Conservation (phyloP, 2,888 invertebrate species). For the Anorthoa munda region DNA sequence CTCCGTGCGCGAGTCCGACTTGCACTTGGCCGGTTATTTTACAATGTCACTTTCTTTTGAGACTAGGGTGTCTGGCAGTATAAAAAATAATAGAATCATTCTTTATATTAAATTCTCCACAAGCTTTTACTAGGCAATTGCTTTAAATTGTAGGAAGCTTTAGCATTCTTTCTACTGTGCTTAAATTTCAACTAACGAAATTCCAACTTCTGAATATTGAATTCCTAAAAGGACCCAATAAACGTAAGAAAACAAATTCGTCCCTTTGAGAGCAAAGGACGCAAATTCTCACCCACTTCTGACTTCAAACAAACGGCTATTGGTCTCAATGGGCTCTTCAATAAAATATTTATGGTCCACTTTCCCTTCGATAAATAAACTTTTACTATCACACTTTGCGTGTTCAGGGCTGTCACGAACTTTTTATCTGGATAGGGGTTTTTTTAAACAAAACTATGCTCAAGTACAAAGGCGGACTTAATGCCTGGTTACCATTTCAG, state of each 20-base stretch:
- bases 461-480: too few relatives aligned
- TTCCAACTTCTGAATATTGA: constrained; percentile 9
- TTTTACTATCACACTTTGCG: constrained; percentile 37
- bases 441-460: too few relatives aligned
- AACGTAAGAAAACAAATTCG: constrained; percentile 19
- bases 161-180: neutral
- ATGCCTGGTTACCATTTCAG: too few relatives aligned
- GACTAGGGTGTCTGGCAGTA: neutral
- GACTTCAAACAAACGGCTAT: constrained; percentile 38
- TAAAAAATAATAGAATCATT: neutral
- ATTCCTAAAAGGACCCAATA: constrained; percentile 20
- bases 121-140: neutral
- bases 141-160: neutral
- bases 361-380: constrained; percentile 62
- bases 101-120: constrained; percentile 10
- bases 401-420: constrained; percentile 27
- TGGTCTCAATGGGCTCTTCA: constrained; percentile 53
- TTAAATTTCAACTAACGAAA: constrained; percentile 2
- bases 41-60: too few relatives aligned
- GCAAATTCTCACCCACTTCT: constrained; percentile 23
- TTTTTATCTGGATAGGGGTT: constrained; percentile 2
- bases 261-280: constrained; percentile 27
- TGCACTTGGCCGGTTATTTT: too few relatives aligned
- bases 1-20: too few relatives aligned
- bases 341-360: constrained; percentile 69